Evolutionary conservation across 2,888 invertebrate genomes (phyloP).

Genomic region (Augiades crinisus): DNA sequence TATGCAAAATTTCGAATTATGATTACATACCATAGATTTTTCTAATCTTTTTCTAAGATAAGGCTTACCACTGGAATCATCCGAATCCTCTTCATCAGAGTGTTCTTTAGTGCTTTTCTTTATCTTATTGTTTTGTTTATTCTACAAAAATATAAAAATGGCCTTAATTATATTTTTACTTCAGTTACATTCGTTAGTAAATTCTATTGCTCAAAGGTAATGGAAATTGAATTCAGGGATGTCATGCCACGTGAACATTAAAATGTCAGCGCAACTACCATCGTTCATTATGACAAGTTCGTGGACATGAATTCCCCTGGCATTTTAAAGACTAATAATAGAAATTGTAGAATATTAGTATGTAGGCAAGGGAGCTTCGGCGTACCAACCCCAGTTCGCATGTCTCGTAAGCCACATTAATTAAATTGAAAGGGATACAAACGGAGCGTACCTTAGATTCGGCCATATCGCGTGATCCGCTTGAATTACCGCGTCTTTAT

Average conservation of each 20-base stretch:
- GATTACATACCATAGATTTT: too few species aligned
- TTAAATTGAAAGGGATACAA: slow-evolving; percentile 58
- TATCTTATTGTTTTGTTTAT: slow-evolving; percentile 33
- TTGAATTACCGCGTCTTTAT: slow-evolving; percentile 66
- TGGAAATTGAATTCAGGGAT: slow-evolving; percentile 4
- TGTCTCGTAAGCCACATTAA: slow-evolving; percentile 63
- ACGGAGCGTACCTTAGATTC: slow-evolving; percentile 62
- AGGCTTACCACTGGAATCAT: slow-evolving; percentile 46
- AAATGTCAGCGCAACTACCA: slow-evolving; percentile 14
- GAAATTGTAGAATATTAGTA: slow-evolving; percentile 34
- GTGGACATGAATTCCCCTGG: slow-evolving; percentile 18
- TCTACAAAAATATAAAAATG: too few species aligned
- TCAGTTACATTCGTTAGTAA: too few species aligned
- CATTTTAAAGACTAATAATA: slow-evolving; percentile 21
- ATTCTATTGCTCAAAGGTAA: too few species aligned
- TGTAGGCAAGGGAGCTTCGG: slow-evolving; percentile 29
- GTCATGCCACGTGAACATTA: slow-evolving; percentile 17
- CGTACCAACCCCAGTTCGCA: slow-evolving; percentile 48
- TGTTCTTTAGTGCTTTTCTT: slow-evolving; percentile 28
- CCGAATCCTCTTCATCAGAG: slow-evolving; percentile 39
- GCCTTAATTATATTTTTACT: too few species aligned
- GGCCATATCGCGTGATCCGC: slow-evolving; percentile 70
- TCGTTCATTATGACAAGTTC: slow-evolving; percentile 19
- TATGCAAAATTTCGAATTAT: too few species aligned
- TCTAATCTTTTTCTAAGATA: too few species aligned